phyloP scores from a whole-genome alignment of 2,113 vertebrate genomes.

The Candoia aspera region DNA sequence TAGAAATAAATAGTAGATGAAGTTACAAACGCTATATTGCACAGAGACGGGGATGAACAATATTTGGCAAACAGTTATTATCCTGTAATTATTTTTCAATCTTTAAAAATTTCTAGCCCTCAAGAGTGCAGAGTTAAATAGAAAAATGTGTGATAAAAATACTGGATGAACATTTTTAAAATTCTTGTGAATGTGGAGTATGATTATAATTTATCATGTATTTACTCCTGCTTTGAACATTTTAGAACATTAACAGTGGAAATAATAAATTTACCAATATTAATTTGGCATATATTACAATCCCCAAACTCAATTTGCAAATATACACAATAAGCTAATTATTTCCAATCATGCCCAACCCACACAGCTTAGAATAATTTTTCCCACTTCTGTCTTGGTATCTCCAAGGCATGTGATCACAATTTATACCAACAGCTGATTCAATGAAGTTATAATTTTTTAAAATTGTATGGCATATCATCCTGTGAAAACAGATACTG shows the following conservation, averaged over 20 bases:
- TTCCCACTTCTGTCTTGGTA: not conserved
- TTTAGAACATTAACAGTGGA: not conserved
- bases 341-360: not conserved
- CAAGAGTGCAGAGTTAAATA: not conserved
- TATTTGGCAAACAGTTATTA: constrained; percentile 6
- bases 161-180: not conserved
- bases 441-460: not conserved
- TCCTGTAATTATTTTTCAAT: constrained; percentile 3
- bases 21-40: not conserved
- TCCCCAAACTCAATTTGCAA: not conserved
- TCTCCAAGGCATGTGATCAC: not conserved
- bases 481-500: not conserved
- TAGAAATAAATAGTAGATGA: not conserved
- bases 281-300: not conserved
- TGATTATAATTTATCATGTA: not conserved
- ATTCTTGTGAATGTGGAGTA: not conserved
- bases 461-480: not conserved
- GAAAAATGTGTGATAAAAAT: not conserved
- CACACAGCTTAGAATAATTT: not conserved
- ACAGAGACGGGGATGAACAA: not conserved
- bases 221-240: not conserved
- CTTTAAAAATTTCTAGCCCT: constrained; percentile 28
- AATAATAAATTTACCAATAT: not conserved
- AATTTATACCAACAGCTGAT: not conserved
- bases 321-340: not conserved